Conservation (phyloP, 1,140 invertebrate species). For the Micrasema minimum region DNA sequence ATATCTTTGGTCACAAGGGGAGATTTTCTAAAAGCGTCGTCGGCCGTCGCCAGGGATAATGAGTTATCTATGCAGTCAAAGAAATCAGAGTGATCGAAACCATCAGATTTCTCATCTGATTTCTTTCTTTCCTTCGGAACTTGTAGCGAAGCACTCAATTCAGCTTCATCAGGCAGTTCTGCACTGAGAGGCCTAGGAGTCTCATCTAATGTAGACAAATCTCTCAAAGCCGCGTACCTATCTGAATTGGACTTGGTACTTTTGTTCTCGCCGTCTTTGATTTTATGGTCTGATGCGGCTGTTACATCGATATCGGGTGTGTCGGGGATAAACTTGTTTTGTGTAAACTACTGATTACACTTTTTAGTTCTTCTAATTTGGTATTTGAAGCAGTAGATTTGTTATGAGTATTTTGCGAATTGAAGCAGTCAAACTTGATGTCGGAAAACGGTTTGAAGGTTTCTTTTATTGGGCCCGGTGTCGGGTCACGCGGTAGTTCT, state of each 20-base stretch:
- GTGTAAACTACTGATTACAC: conserved; percentile 65
- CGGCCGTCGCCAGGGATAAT: conserved; percentile 63
- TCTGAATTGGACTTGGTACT: conserved; percentile 58
- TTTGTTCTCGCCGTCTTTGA: conserved; percentile 28
- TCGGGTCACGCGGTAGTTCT: conserved; percentile 47
- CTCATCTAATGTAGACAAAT: conserved; percentile 74
- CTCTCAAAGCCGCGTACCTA: conserved; percentile 76
- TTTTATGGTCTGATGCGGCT: conserved; percentile 55
- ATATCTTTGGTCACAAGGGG: conserved; percentile 61
- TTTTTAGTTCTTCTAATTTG: conserved; percentile 66
- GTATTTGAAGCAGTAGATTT: conserved; percentile 53
- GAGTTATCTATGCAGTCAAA: conserved; percentile 67
- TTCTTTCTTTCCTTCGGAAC: conserved; percentile 63
- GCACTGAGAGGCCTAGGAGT: conserved; percentile 56
- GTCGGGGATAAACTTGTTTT: conserved; percentile 61
- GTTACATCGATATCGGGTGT: conserved; percentile 48
- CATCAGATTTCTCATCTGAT: conserved; percentile 65
- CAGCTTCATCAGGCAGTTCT: conserved; percentile 62
- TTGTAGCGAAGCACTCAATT: conserved; percentile 62
- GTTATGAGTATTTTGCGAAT: conserved; percentile 60
- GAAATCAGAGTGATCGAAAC: conserved; percentile 66
- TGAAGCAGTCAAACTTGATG: conserved; percentile 62
- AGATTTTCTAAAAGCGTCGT: conserved; percentile 65
- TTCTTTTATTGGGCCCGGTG: conserved; percentile 23
- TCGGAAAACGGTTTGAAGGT: conserved; percentile 59